A percentile compares a stretch with the other conserved stretches of the same genome.
These are phyloP conservation scores for Salvelinus fontinalis DNA, from an alignment of 2,113 vertebrate genomes.

Conservation along the genomic window DNA sequence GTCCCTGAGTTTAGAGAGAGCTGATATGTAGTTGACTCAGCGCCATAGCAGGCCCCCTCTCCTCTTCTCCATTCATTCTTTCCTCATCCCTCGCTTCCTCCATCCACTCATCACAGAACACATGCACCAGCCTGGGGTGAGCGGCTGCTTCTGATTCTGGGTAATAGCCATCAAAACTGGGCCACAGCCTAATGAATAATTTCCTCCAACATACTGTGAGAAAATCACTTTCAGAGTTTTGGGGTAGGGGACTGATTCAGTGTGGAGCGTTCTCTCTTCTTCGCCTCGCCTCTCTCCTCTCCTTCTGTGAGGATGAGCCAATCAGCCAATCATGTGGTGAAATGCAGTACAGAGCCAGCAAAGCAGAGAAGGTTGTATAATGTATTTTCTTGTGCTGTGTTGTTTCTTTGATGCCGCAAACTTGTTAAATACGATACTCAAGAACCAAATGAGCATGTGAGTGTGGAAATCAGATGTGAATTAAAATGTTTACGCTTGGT, in stretches of 20 bases:
- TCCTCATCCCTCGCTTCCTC: constrained; percentile 2
- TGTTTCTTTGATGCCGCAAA: background rate
- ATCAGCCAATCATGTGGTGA: background rate
- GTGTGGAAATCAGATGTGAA: too few relatives aligned
- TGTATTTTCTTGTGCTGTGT: background rate
- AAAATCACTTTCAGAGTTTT: constrained; percentile 65
- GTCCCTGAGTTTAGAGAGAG: constrained; percentile 43
- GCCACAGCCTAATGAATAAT: constrained; percentile 67
- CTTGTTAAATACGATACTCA: too few relatives aligned
- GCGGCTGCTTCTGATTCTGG: constrained; percentile 67
- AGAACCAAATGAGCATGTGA: too few relatives aligned
- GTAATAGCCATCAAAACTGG: constrained; percentile 57
- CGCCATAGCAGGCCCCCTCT: constrained; percentile 24
- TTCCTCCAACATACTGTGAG: constrained; percentile 66
- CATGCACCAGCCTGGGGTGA: constrained; percentile 55
- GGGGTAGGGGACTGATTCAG: constrained; percentile 38
- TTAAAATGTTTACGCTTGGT: too few relatives aligned
- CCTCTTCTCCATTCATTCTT: too few relatives aligned
- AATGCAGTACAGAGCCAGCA: background rate
- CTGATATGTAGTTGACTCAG: constrained; percentile 36
- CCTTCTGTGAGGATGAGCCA: constrained; percentile 34
- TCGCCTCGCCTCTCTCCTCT: background rate
- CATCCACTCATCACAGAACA: constrained; percentile 24
- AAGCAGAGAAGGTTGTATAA: background rate
- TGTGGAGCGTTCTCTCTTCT: constrained; percentile 18